phyloP scores from a whole-genome alignment of 2,797 vertebrate genomes.

The Mareca strepera region DNA sequence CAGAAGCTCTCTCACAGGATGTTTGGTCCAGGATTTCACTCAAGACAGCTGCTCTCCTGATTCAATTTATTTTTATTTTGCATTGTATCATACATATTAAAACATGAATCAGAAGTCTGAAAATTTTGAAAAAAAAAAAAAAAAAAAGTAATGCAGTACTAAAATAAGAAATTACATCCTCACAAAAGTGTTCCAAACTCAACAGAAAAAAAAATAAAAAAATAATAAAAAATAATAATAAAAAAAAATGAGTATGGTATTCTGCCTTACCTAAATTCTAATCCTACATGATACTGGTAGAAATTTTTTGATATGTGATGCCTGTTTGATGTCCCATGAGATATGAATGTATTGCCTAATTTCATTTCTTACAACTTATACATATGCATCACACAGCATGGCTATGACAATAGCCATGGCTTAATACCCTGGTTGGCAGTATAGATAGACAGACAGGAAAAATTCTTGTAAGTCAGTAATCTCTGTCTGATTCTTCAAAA shows the following conservation, averaged over 20 bases:
- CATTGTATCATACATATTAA: neutral
- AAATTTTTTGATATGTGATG: neutral
- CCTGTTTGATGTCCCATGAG: neutral
- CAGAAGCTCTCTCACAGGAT: neutral
- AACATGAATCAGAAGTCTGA: neutral
- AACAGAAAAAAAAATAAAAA: neutral
- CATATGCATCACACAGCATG: neutral
- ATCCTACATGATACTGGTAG: neutral
- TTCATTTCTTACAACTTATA: neutral
- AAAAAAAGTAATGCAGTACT: neutral
- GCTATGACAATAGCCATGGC: neutral
- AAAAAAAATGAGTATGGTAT: neutral
- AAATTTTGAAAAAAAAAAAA: neutral
- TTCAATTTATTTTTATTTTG: slow-evolving; percentile 8
- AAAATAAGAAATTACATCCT: neutral
- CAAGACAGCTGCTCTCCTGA: neutral
- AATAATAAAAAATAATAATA: no score
- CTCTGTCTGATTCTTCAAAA: neutral
- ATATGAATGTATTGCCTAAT: neutral
- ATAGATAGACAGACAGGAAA: neutral
- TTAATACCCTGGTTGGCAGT: neutral
- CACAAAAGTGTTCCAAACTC: neutral
- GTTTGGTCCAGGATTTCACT: slow-evolving; percentile 10
- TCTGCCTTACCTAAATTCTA: neutral
- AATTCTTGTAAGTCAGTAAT: neutral